These are phyloP conservation scores for Catharus fuscescens DNA, from an alignment of 2,113 vertebrate genomes.

Conservation along the genomic window DNA sequence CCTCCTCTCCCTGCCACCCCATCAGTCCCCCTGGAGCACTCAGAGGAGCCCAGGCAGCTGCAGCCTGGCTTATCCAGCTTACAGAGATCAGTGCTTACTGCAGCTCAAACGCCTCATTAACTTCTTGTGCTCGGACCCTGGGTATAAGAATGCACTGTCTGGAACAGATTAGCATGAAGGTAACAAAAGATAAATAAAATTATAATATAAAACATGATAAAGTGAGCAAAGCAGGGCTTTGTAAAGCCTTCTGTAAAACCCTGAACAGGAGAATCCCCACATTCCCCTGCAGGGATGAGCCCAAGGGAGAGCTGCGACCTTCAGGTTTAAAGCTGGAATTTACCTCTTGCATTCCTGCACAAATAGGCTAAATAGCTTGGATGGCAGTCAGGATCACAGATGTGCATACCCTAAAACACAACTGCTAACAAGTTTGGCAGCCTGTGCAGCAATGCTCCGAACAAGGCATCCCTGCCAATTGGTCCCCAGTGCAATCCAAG, in stretches of 20 bases:
- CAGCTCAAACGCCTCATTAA: constrained; percentile 17
- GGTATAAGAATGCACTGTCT: background rate
- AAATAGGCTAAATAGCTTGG: background rate
- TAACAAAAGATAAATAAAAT: background rate
- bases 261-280: background rate
- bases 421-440: background rate
- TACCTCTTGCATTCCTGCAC: background rate
- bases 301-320: accelerated
- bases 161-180: background rate
- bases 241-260: background rate
- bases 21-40: background rate
- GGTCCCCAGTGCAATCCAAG: background rate
- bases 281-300: background rate
- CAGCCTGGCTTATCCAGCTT: background rate
- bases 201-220: background rate
- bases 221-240: background rate
- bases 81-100: background rate
- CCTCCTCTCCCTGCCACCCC: background rate
- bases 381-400: background rate
- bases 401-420: background rate
- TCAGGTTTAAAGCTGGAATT: background rate
- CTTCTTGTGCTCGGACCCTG: background rate
- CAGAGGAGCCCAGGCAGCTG: background rate
- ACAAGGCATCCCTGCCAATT: background rate
- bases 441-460: background rate